Conservation (phyloP, 2,888 invertebrate species). For the Eurytoma adleriae region DNA sequence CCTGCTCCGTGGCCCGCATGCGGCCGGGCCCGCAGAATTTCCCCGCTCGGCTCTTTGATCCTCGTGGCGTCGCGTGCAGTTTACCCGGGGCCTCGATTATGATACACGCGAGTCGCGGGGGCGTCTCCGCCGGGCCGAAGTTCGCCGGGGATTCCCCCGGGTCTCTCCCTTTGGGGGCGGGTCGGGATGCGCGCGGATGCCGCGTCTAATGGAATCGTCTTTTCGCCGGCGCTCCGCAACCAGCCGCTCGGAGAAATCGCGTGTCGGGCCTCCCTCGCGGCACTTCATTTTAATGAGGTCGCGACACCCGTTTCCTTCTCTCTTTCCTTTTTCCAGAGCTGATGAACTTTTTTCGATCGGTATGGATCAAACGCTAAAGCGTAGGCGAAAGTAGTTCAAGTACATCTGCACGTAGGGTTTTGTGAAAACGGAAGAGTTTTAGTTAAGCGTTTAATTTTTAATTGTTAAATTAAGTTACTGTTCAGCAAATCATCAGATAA, state of each 20-base stretch:
- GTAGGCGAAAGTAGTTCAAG: not conserved
- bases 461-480: too few relatives aligned
- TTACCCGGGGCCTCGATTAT: constrained; percentile 33
- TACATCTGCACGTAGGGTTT: too few relatives aligned
- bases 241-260: not conserved
- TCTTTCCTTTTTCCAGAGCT: not conserved
- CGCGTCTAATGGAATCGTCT: constrained; percentile 49
- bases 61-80: constrained; percentile 7
- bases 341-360: not conserved
- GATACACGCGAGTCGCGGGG: not conserved
- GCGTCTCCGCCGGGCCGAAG: not conserved
- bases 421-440: too few relatives aligned
- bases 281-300: not conserved
- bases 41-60: not conserved
- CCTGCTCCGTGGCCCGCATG: too few relatives aligned
- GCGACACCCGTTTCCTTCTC: not conserved
- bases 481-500: too few relatives aligned
- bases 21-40: not conserved
- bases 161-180: constrained; percentile 40
- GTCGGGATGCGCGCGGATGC: not conserved
- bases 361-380: not conserved
- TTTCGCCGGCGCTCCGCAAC: constrained; percentile 17
- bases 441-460: too few relatives aligned
- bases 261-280: not conserved
- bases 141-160: not conserved